Evolutionary conservation across 2,113 vertebrate species (phyloP).

Genomic region (Corvus hawaiiensis): DNA sequence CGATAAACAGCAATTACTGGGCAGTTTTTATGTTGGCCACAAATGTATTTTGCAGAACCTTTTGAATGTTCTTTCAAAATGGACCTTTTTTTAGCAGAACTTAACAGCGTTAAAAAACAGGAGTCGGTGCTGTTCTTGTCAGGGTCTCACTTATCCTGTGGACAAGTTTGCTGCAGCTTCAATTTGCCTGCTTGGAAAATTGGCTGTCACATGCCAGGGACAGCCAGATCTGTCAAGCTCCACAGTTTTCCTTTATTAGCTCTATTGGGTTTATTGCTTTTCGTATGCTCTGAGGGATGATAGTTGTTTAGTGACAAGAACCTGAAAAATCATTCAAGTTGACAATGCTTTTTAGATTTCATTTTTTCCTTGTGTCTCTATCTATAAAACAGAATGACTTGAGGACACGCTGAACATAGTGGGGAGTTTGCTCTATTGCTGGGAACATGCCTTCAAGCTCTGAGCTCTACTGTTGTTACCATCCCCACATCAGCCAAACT

Average conservation of each 20-base stretch:
- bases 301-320: constrained; percentile 57
- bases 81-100: not conserved
- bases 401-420: not conserved
- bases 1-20: not conserved
- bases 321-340: constrained; percentile 53
- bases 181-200: constrained; percentile 47
- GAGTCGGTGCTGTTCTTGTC: not conserved
- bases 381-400: constrained; percentile 6
- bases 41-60: not conserved
- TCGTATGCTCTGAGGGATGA: constrained; percentile 50
- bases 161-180: constrained; percentile 22
- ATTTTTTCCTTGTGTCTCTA: constrained; percentile 21
- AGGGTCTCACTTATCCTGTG: constrained; percentile 30
- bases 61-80: not conserved
- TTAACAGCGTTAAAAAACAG: not conserved
- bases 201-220: constrained; percentile 60
- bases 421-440: not conserved
- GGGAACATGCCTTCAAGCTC: not conserved
- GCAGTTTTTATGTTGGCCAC: not conserved
- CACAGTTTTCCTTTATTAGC: constrained; percentile 46
- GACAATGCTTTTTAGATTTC: constrained; percentile 48
- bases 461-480: not conserved
- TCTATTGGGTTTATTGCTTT: constrained; percentile 58
- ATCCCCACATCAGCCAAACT: not conserved
- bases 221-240: constrained; percentile 60